Conservation (phyloP, 2,113 vertebrate genomes). For the Pelecanus crispus region DNA sequence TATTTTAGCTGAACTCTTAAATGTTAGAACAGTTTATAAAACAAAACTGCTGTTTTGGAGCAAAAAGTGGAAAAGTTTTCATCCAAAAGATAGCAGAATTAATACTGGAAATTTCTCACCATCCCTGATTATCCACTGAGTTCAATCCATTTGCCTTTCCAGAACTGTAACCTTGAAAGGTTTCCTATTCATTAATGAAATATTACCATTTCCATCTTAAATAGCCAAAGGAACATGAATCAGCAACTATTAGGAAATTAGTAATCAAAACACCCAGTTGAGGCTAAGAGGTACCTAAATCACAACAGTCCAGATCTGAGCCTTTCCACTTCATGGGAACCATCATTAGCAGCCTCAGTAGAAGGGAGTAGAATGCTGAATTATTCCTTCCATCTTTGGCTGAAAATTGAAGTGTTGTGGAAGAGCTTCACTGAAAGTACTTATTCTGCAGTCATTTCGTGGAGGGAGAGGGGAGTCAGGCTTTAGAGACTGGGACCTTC, state of each 20-base stretch:
- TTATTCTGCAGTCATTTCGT: background rate
- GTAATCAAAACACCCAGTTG: background rate
- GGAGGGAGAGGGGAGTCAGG: background rate
- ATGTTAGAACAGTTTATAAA: background rate
- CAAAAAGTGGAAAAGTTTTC: background rate
- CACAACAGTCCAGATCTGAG: background rate
- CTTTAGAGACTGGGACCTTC: background rate
- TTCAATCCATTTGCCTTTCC: background rate
- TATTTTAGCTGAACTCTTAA: background rate
- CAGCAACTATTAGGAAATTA: background rate
- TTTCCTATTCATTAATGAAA: background rate
- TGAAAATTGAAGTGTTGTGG: background rate
- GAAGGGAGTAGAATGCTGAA: background rate
- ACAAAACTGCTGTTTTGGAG: background rate
- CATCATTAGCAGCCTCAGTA: background rate
- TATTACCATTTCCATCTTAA: background rate
- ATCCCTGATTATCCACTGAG: background rate
- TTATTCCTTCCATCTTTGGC: background rate
- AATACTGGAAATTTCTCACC: background rate
- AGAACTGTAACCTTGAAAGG: background rate
- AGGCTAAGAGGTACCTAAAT: background rate
- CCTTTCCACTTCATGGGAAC: background rate
- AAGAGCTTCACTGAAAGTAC: background rate
- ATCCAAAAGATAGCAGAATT: background rate
- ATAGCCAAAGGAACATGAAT: background rate